Percentiles rank a stretch among this genome's conserved stretches.
Evolutionary conservation across 2,113 vertebrate genomes (phyloP).

Genomic region (Aythya baeri): DNA sequence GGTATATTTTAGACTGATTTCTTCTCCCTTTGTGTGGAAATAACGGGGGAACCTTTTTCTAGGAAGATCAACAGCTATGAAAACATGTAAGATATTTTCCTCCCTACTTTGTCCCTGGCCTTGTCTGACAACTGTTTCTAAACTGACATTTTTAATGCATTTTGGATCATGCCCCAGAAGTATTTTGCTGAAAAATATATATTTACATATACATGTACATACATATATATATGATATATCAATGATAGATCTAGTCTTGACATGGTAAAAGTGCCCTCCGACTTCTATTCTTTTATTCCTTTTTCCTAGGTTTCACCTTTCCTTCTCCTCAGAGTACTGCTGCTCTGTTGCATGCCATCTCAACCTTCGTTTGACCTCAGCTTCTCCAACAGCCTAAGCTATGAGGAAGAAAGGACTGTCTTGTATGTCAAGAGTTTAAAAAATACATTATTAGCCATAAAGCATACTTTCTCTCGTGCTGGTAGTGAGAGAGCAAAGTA

Average conservation of each 20-base stretch:
- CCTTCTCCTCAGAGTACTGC: neutral
- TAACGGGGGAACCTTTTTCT: neutral
- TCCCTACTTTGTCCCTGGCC: fast-evolving
- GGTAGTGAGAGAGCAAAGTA: neutral
- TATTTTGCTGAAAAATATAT: neutral
- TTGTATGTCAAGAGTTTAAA: neutral
- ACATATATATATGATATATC: neutral
- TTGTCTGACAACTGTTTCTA: neutral
- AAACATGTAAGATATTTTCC: neutral
- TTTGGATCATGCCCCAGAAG: neutral
- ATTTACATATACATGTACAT: neutral
- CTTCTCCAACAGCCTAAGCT: neutral
- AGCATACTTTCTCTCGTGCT: neutral
- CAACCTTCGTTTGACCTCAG: neutral
- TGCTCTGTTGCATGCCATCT: neutral
- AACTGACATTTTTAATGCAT: neutral
- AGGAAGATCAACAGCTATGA: neutral
- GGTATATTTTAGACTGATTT: neutral
- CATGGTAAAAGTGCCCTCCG: neutral
- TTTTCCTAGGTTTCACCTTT: neutral
- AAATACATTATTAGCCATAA: neutral
- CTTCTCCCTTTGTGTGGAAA: neutral
- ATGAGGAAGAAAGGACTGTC: neutral
- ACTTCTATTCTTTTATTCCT: neutral
- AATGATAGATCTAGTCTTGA: neutral